Evolutionary conservation across 2,888 invertebrate genomes (phyloP).

Genomic region (Diachrysia chrysitis): DNA sequence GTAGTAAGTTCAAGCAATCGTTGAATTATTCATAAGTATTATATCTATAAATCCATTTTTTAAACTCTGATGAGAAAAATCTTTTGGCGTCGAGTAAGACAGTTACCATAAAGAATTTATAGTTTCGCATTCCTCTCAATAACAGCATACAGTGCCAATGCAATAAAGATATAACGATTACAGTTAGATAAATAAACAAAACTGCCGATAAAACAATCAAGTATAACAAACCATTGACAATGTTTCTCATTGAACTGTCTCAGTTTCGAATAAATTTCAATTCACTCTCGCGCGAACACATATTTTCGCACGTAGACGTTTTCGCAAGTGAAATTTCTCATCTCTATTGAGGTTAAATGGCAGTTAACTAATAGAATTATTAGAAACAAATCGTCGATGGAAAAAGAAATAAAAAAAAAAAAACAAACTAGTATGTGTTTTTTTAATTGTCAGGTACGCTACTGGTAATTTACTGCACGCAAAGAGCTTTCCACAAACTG

Average conservation of each 20-base stretch:
- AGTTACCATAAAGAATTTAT: too few species aligned
- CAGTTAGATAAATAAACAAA: constrained; percentile 27
- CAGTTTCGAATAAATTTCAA: constrained; percentile 43
- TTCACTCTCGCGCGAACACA: constrained; percentile 69
- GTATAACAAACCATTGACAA: constrained; percentile 44
- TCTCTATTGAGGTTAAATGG: constrained; percentile 64
- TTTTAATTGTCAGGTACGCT: neutral
- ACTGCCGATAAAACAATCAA: constrained; percentile 47
- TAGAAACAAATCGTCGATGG: constrained; percentile 78
- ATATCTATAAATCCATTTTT: too few species aligned
- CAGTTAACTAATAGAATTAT: neutral
- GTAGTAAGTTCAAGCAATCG: too few species aligned
- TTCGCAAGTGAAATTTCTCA: constrained; percentile 70
- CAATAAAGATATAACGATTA: neutral
- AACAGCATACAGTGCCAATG: neutral
- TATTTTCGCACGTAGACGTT: constrained; percentile 75
- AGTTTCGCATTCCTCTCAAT: constrained; percentile 3
- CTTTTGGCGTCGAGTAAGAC: too few species aligned
- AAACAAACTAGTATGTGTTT: constrained; percentile 60
- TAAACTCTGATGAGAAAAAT: too few species aligned
- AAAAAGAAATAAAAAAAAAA: constrained; percentile 79
- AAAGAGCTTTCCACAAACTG: neutral
- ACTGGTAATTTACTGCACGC: neutral
- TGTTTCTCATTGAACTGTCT: constrained; percentile 46
- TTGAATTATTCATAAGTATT: too few species aligned